Base-by-base conservation (phyloP, 2,888 invertebrate genomes). In the Synergus gifuensis region DNA sequence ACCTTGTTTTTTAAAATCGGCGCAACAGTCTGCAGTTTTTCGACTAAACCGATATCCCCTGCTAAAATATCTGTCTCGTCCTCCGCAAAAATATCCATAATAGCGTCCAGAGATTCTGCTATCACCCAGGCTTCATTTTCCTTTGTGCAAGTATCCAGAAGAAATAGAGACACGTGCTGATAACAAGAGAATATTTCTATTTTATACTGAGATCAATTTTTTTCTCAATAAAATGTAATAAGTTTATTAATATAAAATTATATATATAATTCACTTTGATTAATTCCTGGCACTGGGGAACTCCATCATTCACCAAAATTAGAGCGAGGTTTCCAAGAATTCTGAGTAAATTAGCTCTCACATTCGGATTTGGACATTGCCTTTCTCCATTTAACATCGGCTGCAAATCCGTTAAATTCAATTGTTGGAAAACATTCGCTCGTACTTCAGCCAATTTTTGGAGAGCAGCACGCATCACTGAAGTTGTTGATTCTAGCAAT, bases 1-100 rank as follows among this genome's bases (percentile, higher is more conserved):
- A 96, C 96, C 94, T 96, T 96, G 81, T 93, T 94, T 89, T 95
- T 96, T 80, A 96, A 93, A 79, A 93, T 90, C 44, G 95, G 95
- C 49, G 94, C 92, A 40, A 96, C 86, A 16, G 92, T 88, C 54
- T 93, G 92, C 18, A 96, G 91, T 87, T 94, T 95, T n/a, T 94
- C 94, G 2, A 95, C 93, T 76, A 96, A 93, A 83, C 94, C 93
- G 18, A 96, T 93, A 88, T 95, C 95, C 81, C 93, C 93, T 0
- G 96, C 95, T 80, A 96, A 91, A 28, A 89, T 88, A 89, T 96
- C 95, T 79, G 95, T 95, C 88, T 96, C 95, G 88, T 97, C 96
- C 88, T 96, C 96, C 0, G 95, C 94, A 91, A 96, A 97, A 85
- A 97, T 94, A 89, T 97, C 97, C 92, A 96, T 95, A 42, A 96